These are phyloP conservation scores for Xenopus tropicalis DNA, from an alignment of 2,113 vertebrate species.

Conservation along the genomic window DNA sequence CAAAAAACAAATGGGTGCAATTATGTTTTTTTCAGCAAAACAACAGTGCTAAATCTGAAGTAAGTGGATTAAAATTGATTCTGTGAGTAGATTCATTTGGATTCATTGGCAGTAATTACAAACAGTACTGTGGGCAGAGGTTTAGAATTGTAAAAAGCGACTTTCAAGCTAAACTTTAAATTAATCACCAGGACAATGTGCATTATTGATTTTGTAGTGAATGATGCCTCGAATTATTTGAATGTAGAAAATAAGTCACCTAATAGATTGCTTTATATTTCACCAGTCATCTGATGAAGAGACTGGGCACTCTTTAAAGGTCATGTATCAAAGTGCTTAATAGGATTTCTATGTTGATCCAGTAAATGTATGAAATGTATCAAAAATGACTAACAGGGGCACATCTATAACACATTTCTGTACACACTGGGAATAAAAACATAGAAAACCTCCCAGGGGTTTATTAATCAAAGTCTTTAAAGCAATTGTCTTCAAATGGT, in stretches of 20 bases:
- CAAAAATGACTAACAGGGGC: background rate
- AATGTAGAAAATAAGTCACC: conserved; percentile 1
- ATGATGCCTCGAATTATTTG: conserved; percentile 16
- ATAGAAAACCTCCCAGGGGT: background rate
- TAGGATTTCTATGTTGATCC: background rate
- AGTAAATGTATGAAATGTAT: background rate
- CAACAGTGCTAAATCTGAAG: conserved; percentile 16
- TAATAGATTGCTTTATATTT: background rate
- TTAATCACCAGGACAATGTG: conserved; percentile 22
- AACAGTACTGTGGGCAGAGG: conserved; percentile 12
- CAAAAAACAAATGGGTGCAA: conserved; percentile 32
- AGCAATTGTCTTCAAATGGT: background rate
- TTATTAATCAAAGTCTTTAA: conserved; percentile 1
- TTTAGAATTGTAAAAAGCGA: conserved; percentile 15
- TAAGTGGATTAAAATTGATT: conserved; percentile 46
- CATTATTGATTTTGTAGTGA: conserved; percentile 38
- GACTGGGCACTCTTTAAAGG: background rate
- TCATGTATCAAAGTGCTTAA: background rate
- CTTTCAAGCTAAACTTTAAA: conserved; percentile 3
- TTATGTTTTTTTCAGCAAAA: conserved; percentile 11
- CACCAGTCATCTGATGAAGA: background rate
- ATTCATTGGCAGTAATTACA: conserved; percentile 25
- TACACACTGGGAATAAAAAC: background rate
- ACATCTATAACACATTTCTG: background rate
- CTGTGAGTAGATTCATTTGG: conserved; percentile 26